A percentile compares a stretch with the other conserved stretches of the same genome.
phyloP scores from a whole-genome alignment of 92 coral and sea anemone species.

The Umimayanthus chanpuru region DNA sequence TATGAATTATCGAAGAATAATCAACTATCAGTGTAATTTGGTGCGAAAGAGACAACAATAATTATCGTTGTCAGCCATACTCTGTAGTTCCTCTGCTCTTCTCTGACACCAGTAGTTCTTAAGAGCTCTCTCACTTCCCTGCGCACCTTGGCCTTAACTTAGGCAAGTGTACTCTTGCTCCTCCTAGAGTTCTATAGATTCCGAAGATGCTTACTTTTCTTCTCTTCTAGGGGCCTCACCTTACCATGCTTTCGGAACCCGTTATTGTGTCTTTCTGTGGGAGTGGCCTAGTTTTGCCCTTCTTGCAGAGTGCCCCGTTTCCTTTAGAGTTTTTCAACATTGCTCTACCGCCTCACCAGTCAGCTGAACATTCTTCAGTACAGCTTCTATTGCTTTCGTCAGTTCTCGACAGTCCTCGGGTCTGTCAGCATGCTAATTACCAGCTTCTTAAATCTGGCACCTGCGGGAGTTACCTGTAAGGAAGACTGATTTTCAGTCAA shows the following conservation, averaged over 20 bases:
- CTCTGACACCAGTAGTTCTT: slow-evolving; percentile 38
- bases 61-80: slow-evolving; percentile 43
- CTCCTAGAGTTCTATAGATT: neutral
- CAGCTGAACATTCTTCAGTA: neutral
- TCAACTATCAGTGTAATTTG: too few relatives aligned
- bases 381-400: neutral
- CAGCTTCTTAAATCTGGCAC: too few relatives aligned
- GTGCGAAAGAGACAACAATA: too few relatives aligned
- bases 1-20: too few relatives aligned
- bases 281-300: neutral
- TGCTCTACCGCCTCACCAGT: neutral
- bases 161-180: neutral
- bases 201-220: neutral
- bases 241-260: neutral
- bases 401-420: too few relatives aligned
- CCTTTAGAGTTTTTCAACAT: neutral
- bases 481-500: too few relatives aligned
- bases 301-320: neutral
- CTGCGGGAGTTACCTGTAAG: too few relatives aligned
- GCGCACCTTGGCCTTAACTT: slow-evolving; percentile 21
- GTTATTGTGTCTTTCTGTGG: neutral
- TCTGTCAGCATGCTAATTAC: too few relatives aligned
- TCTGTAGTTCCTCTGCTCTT: slow-evolving; percentile 40
- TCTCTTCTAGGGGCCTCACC: neutral
- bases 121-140: slow-evolving; percentile 28